phyloP scores from a whole-genome alignment of 2,113 vertebrate species.

The Epinephelus lanceolatus region DNA sequence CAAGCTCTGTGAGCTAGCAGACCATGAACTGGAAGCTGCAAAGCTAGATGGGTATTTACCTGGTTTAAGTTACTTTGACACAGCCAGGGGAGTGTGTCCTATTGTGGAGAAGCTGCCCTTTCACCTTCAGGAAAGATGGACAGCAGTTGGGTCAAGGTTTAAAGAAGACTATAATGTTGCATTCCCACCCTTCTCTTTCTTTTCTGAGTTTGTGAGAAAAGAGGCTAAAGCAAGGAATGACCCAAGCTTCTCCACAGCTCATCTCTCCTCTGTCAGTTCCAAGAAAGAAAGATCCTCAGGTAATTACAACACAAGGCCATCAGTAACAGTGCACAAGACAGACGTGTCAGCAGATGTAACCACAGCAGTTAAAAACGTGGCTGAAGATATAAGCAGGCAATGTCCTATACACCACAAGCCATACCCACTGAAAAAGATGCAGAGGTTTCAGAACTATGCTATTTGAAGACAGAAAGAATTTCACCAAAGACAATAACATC shows the following conservation, averaged over 20 bases:
- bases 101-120: constrained; percentile 37
- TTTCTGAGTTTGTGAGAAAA: background rate
- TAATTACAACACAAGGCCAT: constrained; percentile 6
- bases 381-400: too few species aligned
- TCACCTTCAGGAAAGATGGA: constrained; percentile 32
- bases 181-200: constrained; percentile 42
- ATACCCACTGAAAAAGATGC: too few species aligned
- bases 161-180: constrained; percentile 8
- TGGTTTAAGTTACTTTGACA: constrained; percentile 23
- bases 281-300: background rate
- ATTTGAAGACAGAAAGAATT: too few species aligned
- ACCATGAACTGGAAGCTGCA: constrained; percentile 39
- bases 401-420: too few species aligned
- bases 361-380: too few species aligned
- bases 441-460: too few species aligned
- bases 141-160: constrained; percentile 7
- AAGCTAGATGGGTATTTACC: constrained; percentile 25
- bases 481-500: too few species aligned
- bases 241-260: constrained; percentile 23
- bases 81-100: constrained; percentile 21
- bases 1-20: constrained; percentile 30
- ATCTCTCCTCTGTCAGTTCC: background rate
- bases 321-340: constrained; percentile 22
- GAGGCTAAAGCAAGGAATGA: constrained; percentile 32
- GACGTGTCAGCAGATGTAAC: background rate